Conservation (phyloP, 2,113 vertebrate species). For the Penelope pileata region DNA sequence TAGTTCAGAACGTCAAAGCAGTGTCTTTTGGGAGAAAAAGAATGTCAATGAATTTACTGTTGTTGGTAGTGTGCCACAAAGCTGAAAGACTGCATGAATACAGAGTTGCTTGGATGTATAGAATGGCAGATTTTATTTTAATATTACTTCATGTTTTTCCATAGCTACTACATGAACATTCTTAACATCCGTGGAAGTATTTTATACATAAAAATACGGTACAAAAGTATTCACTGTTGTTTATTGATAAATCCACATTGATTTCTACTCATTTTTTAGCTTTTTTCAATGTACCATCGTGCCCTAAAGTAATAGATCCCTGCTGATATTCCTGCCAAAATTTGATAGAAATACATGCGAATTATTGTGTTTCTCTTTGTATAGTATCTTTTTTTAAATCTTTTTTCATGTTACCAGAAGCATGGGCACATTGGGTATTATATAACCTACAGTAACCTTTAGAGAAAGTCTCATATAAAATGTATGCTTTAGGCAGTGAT, state of each 20-base stretch:
- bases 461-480: constrained; percentile 44
- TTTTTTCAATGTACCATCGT: background rate
- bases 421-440: background rate
- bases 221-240: background rate
- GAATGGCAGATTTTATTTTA: background rate
- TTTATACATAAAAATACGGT: background rate
- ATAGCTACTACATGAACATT: background rate
- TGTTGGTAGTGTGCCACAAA: background rate
- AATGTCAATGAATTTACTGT: background rate
- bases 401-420: background rate
- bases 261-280: background rate
- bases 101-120: background rate
- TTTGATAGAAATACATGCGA: background rate
- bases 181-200: background rate
- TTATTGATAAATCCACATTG: background rate
- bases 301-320: background rate
- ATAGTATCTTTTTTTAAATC: background rate
- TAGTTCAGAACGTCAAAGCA: background rate
- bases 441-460: constrained; percentile 1
- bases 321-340: background rate
- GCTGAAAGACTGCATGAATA: background rate
- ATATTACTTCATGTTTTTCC: background rate
- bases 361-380: background rate
- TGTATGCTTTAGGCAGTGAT: constrained; percentile 60
- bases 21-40: background rate